Evolutionary conservation across 2,888 invertebrate species (phyloP).

Genomic region (Eretmocerus hayati): DNA sequence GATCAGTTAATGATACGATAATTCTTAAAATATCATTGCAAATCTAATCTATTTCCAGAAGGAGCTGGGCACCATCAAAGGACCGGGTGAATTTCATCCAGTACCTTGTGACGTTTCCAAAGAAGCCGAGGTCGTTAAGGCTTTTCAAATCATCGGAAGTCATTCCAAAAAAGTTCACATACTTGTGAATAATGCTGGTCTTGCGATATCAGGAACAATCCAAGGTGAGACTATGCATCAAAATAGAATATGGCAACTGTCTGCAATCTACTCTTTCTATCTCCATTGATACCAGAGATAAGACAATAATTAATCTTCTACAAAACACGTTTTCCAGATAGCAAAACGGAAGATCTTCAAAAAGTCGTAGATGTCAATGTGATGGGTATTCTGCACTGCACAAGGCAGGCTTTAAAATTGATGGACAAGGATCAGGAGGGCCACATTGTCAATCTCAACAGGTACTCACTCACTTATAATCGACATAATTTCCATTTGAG

Average conservation of each 20-base stretch:
- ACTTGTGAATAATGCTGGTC: constrained; percentile 43
- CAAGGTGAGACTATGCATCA: neutral
- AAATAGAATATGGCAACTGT: no score
- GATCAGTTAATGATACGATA: no score
- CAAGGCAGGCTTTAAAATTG: constrained; percentile 28
- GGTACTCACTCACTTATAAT: constrained; percentile 18
- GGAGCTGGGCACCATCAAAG: neutral
- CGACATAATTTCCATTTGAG: no score
- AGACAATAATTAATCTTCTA: neutral
- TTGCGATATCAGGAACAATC: constrained; percentile 9
- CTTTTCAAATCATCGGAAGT: constrained; percentile 4
- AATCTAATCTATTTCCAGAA: no score
- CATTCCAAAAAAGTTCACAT: constrained; percentile 39
- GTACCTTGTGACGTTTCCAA: neutral
- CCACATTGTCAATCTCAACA: constrained; percentile 32
- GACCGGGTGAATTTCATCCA: neutral
- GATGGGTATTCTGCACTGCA: constrained; percentile 32
- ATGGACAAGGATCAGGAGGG: constrained; percentile 32
- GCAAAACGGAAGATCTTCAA: constrained; percentile 2
- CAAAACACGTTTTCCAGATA: no score
- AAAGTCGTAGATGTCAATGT: constrained; percentile 29
- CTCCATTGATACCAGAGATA: no score
- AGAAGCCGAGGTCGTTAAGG: neutral
- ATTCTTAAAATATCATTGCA: no score
- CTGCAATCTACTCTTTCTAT: no score